Evolutionary conservation across 2,888 invertebrate species (phyloP).

Genomic region (Macrophya alboannulata): DNA sequence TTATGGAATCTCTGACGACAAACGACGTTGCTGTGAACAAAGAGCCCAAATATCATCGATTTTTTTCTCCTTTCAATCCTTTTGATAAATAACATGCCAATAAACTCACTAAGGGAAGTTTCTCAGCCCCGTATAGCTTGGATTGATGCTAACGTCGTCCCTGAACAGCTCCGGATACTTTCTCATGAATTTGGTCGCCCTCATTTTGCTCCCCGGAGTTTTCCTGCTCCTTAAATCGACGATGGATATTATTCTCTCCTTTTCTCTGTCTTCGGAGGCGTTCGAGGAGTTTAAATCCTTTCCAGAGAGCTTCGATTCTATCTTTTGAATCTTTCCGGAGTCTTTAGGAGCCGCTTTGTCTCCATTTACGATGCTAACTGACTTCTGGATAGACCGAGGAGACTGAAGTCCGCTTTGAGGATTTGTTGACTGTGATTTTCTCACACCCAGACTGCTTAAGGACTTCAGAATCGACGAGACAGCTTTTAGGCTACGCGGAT

Average conservation of each 20-base stretch:
- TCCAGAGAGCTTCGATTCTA: background rate
- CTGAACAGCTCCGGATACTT: conserved; percentile 81
- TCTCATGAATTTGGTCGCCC: conserved; percentile 68
- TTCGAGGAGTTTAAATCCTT: background rate
- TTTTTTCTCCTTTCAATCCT: background rate
- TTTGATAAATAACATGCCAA: background rate
- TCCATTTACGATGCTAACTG: background rate
- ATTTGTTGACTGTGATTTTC: background rate
- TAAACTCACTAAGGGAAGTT: conserved; percentile 84
- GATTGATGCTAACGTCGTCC: conserved; percentile 84
- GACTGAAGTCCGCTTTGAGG: background rate
- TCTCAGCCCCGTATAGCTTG: conserved; percentile 83
- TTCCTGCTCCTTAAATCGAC: conserved; percentile 55
- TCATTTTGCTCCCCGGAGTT: conserved; percentile 60
- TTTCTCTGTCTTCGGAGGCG: background rate
- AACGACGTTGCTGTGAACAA: conserved; percentile 82
- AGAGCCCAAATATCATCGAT: background rate
- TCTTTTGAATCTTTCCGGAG: background rate
- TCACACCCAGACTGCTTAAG: background rate
- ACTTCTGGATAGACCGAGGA: background rate
- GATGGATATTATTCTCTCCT: background rate
- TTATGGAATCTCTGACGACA: conserved; percentile 84
- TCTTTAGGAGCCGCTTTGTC: background rate
- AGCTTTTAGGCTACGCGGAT: conserved; percentile 6
- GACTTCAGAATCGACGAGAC: conserved; percentile 16